Base-by-base conservation (phyloP, 2,888 invertebrate genomes). In the Temnothorax unifasciatus region DNA sequence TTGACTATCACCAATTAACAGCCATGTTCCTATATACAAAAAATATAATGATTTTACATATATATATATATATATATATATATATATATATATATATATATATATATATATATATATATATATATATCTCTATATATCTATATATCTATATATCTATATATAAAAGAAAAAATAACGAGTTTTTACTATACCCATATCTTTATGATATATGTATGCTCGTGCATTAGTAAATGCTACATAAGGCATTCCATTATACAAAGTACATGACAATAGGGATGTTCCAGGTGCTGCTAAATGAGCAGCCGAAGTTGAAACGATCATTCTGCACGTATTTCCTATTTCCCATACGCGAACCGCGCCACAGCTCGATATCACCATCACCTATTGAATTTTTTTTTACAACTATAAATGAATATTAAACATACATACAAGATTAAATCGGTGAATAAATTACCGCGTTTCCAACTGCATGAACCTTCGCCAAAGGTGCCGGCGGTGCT, bases 161-260 rank as follows among this genome's bases (percentile, higher is more conserved):
- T 52, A 0, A n/a, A 69, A 52, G 34, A 6, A 34, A 13, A 47
- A 68, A 15, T 15, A 15, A 69, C 13, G 11, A 54, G 9, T 3
- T 41, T 15, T 47, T 44, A 6, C 11, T 54, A 57, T 95, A 97
- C 98, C 98, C 92, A 99, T 95, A 92, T 97, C 97, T 88, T 96
- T 95, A 90, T 97, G 97, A 94, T 97, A 99, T 83, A 98, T 97
- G 93, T 97, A 99, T 2, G 98, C 97, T 93, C 97, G 97, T 38
- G 98, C 98, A 93, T 97, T 98, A 50, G 97, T 97, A 52, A 99
- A 96, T n/a, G 97, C 96, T 87, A 99, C 96, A 93, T 98, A 96
- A 0, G 99, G 98, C 93, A 97, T 96, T 41, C 98, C 98, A 86
- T 97, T 96, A 86, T 97, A 92, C n/a, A 95, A 84, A 25, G 93